Evolutionary conservation across 2,113 vertebrate genomes (phyloP).

Genomic region (Entosphenus tridentatus): DNA sequence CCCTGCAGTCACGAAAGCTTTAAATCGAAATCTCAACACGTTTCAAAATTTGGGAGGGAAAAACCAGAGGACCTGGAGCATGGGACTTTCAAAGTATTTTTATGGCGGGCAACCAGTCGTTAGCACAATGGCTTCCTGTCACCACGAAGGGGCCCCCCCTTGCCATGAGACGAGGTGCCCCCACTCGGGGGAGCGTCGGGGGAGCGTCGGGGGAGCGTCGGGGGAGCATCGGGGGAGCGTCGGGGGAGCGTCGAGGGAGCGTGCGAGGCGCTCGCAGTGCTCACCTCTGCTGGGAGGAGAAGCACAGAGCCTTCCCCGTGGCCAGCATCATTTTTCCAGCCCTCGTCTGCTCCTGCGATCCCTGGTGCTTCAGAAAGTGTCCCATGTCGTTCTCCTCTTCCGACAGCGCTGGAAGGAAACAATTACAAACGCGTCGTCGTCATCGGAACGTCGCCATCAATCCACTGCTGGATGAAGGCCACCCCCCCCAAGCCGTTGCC

Average conservation of each 20-base stretch:
- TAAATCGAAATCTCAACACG: no score
- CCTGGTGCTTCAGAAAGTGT: constrained; percentile 41
- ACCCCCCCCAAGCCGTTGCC: no score
- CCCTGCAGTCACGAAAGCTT: no score
- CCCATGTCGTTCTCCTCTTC: constrained; percentile 54
- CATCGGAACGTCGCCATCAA: no score
- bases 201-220: not conserved
- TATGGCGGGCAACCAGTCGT: no score
- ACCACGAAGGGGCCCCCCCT: no score
- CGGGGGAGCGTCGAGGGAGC: not conserved
- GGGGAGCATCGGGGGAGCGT: not conserved
- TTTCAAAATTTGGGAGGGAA: no score
- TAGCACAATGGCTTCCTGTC: no score
- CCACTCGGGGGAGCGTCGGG: not conserved
- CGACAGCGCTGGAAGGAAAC: constrained; percentile 21
- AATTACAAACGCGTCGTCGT: not conserved
- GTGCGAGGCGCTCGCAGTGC: not conserved
- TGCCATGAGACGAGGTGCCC: no score
- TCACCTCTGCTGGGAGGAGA: constrained; percentile 46
- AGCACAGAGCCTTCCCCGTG: constrained; percentile 38
- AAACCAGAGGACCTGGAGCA: no score
- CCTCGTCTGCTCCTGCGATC: constrained; percentile 31
- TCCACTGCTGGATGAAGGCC: no score
- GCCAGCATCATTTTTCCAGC: constrained; percentile 44
- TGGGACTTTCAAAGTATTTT: no score